Evolutionary conservation across 2,888 invertebrate genomes (phyloP), one percentile per base, ranked within the genome.

Genomic region (Archips crataeganus): DNA sequence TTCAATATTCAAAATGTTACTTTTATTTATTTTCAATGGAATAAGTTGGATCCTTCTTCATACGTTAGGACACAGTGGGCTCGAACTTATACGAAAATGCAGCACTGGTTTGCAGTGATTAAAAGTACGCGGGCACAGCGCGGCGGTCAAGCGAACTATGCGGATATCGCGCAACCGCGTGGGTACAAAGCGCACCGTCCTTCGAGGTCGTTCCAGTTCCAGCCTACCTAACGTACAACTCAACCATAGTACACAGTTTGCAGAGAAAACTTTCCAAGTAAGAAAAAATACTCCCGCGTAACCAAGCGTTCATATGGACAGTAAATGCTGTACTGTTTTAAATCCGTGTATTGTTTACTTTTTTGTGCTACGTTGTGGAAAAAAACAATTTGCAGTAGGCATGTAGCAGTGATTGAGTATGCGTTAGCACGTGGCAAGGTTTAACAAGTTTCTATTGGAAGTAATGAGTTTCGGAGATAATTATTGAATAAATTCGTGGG

Each of bases 91-190:
- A 51, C 10, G 10, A 4, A 57, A 57, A 57, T 32, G 51, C 68
- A 60, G 64, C 51, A 65, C 54, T 70, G 11, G 11, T 4, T 32
- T 57, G 32, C 11, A 57, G 76, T 79, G 77, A 77, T 79, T 79
- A 32, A 49, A 79, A 79, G 78, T 80, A 77, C 78, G 81, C 81
- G 79, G 78, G 79, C 83, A 86, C 69, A 51, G 59, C 73, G 63
- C 74, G 80, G 82, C 80, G 78, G 80, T 85, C 83, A 81, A 83
- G 83, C 82, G 79, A 86, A 87, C 83, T 90, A 93, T 93, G 93
- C 93, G 93, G 93, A 93, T 91, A 88, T 91, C 85, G 85, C 87
- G 91, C 90, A 91, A 91, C 85, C 82, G 84, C 82, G 82, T 75
- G 78, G 66, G 71, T 61, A 70, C 75, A 66, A 79, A 77, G 74